Base-by-base conservation (phyloP, 53 echinoderm and acorn worm species). In the Astropecten irregularis region DNA sequence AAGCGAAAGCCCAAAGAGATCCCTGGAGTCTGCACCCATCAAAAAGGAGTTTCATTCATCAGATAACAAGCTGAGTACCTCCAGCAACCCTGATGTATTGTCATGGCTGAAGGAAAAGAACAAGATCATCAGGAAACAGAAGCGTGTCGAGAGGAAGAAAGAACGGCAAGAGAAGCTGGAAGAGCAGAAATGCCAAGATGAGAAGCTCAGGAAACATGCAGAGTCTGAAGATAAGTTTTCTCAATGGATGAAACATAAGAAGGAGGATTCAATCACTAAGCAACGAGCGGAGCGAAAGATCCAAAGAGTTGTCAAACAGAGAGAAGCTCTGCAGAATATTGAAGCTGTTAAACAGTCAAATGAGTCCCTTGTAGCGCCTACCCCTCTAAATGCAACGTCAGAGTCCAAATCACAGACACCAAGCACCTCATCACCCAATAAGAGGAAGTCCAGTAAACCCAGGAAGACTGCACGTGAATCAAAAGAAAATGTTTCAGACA, bases 71-170 rank as follows among this genome's bases (percentile, higher is more conserved):
- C 84, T 95, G 49, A 82, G 70, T 27, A 69, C 61, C 27, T 82
- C 92, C 0, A 66, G 79, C 32, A 95, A 95, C 21, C 82, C 88
- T 20, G 92, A 90, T 0, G 53, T 95, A 8, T 63, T 68, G 52
- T 49, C 40, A 22, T 95, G 95, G 95, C 71, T 95, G 42, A 37
- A 40, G 38, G 72, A 82, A 36, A 95, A 95, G 81, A 93, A 95
- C 25, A 87, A 82, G 57, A 9, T 90, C 36, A 85, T 83, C 23
- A 65, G 95, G 14, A 81, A 66, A 56, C 82, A 85, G 44, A 60
- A 47, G 31, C 40, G 68, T 62, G 44, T 10, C n/a, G 76, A 76
- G 55, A 51, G 76, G 37, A 74, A 59, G 42, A 77, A 84, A 52
- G 67, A 84, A 60, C 42, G 42, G 28, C 66, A 44, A 2, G 57